These are phyloP conservation scores for Siniperca chuatsi DNA, from an alignment of 2,113 vertebrate genomes.

Conservation along the genomic window DNA sequence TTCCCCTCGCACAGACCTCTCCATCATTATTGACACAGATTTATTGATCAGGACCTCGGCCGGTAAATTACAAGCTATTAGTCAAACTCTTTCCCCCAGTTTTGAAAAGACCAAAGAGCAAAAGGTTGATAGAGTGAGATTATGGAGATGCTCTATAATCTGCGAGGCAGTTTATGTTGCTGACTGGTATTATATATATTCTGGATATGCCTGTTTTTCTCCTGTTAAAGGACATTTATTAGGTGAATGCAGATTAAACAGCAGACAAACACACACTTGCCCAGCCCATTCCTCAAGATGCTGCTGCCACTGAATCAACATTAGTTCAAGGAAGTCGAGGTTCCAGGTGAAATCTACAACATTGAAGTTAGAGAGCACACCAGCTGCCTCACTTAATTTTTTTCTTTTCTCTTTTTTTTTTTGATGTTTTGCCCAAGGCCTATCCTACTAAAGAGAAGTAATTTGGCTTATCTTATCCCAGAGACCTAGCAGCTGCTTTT, in stretches of 20 bases:
- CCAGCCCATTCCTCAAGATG: conserved; percentile 50
- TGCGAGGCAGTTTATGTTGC: neutral
- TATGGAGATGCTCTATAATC: conserved; percentile 12
- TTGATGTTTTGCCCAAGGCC: conserved; percentile 78
- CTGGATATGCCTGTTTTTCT: conserved; percentile 29
- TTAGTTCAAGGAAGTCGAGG: conserved; percentile 70
- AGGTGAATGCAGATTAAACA: conserved; percentile 64
- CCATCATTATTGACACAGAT: conserved; percentile 81
- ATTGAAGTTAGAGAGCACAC: conserved; percentile 78
- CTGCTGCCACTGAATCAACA: conserved; percentile 62
- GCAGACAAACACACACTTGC: conserved; percentile 41
- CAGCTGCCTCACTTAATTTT: conserved; percentile 78
- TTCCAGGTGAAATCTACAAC: conserved; percentile 81
- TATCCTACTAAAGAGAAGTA: conserved; percentile 86
- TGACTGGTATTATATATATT: conserved; percentile 22
- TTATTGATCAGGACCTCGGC: conserved; percentile 74
- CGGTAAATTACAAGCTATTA: conserved; percentile 79
- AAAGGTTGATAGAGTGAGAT: conserved; percentile 58
- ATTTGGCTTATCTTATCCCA: conserved; percentile 88
- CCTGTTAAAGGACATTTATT: conserved; percentile 46
- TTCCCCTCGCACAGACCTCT: conserved; percentile 70
- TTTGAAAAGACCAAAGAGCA: conserved; percentile 48
- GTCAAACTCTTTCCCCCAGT: conserved; percentile 68
- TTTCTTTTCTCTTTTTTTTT: conserved; percentile 66
- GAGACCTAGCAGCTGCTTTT: conserved; percentile 87